Percentiles rank a stretch among this genome's conserved stretches.
Evolutionary conservation across 1,140 invertebrate species (phyloP).

Genomic region (Hylaeus volcanicus): DNA sequence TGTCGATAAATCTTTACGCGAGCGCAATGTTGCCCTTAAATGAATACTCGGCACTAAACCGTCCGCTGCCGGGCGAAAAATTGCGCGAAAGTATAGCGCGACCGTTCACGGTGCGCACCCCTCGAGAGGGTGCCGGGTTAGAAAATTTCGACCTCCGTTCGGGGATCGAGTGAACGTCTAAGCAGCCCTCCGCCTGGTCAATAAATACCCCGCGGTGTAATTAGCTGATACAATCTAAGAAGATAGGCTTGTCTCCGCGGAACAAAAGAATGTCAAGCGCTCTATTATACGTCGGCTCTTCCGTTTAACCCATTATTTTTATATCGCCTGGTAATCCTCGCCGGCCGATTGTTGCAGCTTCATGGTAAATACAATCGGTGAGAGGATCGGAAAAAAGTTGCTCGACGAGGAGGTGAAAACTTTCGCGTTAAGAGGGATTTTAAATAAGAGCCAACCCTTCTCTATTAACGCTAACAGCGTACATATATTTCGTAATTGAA

Average conservation of each 20-base stretch:
- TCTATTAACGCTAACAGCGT: too few relatives aligned
- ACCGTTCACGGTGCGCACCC: constrained; percentile 29
- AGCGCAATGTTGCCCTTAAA: background rate
- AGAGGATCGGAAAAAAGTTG: background rate
- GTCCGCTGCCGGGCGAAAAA: constrained; percentile 33
- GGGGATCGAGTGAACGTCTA: background rate
- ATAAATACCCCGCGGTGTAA: constrained; percentile 60
- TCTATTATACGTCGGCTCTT: constrained; percentile 52
- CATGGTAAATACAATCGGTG: constrained; percentile 32
- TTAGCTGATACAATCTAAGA: constrained; percentile 66
- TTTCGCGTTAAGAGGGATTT: constrained; percentile 14
- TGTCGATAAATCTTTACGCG: background rate
- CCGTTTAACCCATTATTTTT: constrained; percentile 63
- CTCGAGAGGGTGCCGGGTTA: background rate
- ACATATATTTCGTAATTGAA: too few relatives aligned
- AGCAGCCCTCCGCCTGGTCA: constrained; percentile 35
- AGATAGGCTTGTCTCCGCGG: constrained; percentile 56
- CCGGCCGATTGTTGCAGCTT: constrained; percentile 48
- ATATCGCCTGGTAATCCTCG: constrained; percentile 49
- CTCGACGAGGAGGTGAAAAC: background rate
- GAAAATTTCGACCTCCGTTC: constrained; percentile 49
- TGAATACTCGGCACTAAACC: constrained; percentile 49
- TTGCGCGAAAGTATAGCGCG: constrained; percentile 42
- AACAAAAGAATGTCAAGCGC: constrained; percentile 67
- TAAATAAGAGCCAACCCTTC: background rate